phyloP scores from a whole-genome alignment of 1,140 invertebrate genomes.

The Trinorchestia longiramus region DNA sequence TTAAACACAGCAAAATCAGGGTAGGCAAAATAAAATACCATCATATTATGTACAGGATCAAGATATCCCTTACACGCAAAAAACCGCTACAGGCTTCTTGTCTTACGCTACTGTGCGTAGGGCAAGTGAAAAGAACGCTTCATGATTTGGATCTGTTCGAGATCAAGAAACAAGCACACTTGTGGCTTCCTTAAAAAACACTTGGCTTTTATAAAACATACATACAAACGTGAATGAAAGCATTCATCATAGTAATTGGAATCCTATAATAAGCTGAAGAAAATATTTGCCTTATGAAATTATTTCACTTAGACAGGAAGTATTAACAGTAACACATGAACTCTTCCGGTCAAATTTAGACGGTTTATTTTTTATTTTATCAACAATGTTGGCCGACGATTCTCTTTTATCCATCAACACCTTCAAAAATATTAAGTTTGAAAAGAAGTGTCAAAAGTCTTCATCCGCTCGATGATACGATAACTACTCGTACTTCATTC shows the following conservation, averaged over 20 bases:
- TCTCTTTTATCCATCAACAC: not conserved
- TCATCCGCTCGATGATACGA: not conserved
- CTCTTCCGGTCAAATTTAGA: not conserved
- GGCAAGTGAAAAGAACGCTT: not conserved
- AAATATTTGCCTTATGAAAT: not conserved
- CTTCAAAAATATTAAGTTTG: not conserved
- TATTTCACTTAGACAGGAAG: not conserved
- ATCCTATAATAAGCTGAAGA: not conserved
- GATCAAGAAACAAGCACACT: not conserved
- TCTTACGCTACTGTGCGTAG: not conserved
- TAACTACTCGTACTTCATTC: not conserved
- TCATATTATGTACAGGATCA: no score
- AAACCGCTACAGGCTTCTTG: not conserved
- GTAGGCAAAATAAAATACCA: no score
- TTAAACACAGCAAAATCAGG: no score
- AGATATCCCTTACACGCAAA: no score
- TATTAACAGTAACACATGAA: no score
- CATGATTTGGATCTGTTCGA: not conserved
- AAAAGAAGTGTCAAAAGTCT: not conserved
- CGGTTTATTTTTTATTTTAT: not conserved
- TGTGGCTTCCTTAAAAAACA: not conserved
- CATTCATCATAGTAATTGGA: no score
- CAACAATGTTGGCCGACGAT: not conserved
- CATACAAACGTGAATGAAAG: no score
- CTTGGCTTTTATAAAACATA: no score